phyloP scores from a whole-genome alignment of 2,113 vertebrate genomes.

The Petromus typicus region DNA sequence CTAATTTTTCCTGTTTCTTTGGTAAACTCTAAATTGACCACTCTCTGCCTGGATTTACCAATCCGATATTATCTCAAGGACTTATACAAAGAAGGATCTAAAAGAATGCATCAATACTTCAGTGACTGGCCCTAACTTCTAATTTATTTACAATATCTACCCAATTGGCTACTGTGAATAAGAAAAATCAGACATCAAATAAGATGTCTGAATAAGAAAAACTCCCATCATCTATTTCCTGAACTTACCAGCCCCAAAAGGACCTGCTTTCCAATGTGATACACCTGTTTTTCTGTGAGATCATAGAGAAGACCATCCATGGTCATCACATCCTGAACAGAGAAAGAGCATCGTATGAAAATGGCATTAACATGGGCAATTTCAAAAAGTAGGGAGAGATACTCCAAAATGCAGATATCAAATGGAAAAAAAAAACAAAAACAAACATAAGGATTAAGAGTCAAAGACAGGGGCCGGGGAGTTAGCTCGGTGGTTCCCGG shows the following conservation, averaged over 20 bases:
- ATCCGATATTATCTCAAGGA: background rate
- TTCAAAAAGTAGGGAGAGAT: background rate
- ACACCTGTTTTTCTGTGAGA: conserved; percentile 88
- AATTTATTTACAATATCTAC: background rate
- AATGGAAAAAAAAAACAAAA: conserved; percentile 15
- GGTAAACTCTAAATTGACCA: background rate
- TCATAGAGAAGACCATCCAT: conserved; percentile 85
- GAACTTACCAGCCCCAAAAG: conserved; percentile 88
- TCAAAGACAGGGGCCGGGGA: background rate
- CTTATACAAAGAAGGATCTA: background rate
- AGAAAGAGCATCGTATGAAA: background rate
- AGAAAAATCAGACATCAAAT: background rate
- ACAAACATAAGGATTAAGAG: background rate
- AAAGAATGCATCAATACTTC: background rate
- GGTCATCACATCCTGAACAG: conserved; percentile 85
- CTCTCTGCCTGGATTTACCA: background rate
- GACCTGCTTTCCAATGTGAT: conserved; percentile 86
- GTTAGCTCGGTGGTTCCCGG: too few relatives aligned
- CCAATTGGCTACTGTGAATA: background rate
- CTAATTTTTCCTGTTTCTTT: background rate
- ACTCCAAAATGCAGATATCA: background rate
- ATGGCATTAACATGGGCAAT: background rate
- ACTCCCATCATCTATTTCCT: background rate
- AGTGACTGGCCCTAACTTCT: background rate
- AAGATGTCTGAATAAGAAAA: background rate